Evolutionary conservation across 2,113 vertebrate genomes (phyloP), one percentile per base, ranked within the genome.

Genomic region (Podiceps cristatus): DNA sequence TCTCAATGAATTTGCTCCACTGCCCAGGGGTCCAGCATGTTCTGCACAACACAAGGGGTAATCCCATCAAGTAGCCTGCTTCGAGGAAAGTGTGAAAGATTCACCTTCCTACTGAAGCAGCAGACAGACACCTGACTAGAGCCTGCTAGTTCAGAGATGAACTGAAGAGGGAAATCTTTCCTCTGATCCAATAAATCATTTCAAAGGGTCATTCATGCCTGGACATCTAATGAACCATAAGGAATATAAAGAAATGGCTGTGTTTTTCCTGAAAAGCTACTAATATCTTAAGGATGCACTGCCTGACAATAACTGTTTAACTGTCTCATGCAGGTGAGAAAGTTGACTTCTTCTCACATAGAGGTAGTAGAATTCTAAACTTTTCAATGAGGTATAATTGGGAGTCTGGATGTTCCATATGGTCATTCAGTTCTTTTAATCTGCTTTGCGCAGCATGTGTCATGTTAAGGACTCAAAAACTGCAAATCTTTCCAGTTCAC

Each of bases 391-490:
- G 37, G 29, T 86, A 49, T 49, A 87, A 86, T 17, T n/a, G 7
- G 2, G 40, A 78, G 42, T 25, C 23, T 15, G 75, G 96, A 91
- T 67, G 6, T 86, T 91, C 84, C 66, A 47, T 79, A 89, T 23
- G 28, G 53, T 88, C 91, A 82, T 89, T 91, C 69, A 58, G 25
- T 64, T 72, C 75, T 87, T 91, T 77, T 92, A 74, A 97, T 71
- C 86, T 69, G 58, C 86, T 95, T 95, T 97, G 69, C 58, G 52
- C 85, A 86, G 90, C 52, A 86, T 29, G 49, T 52, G 66, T 94
- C 84, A 83, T 47, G 52, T 73, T 71, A 90, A 81, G 42, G 60
- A 71, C 25, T 72, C 45, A 81, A 85, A 95, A 90, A 9, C 56
- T 75, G 49, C 45, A 96, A 81, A 88, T 56, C 80, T 81, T 91